Percentiles rank a stretch among this genome's conserved stretches.
phyloP scores from a whole-genome alignment of 2,113 vertebrate genomes.

The Gymnogyps californianus region DNA sequence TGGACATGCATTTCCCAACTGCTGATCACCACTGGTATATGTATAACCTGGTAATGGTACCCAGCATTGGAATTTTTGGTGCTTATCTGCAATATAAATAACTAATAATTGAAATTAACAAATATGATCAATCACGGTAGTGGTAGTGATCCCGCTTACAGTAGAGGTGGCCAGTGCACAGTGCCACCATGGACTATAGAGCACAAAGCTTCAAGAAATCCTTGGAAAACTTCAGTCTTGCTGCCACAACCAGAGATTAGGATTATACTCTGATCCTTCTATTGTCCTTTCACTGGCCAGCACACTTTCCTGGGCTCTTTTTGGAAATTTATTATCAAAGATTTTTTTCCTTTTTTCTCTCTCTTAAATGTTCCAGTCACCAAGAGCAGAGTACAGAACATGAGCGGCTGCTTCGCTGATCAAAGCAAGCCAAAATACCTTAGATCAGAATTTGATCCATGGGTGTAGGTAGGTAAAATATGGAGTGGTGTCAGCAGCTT shows the following conservation, averaged over 20 bases:
- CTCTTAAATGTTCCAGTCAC: not conserved
- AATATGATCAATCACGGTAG: not conserved
- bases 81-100: not conserved
- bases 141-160: not conserved
- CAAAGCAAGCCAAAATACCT: not conserved
- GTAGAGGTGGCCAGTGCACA: not conserved
- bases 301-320: not conserved
- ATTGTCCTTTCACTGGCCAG: not conserved
- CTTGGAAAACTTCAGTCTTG: not conserved
- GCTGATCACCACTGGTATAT: no score
- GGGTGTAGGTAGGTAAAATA: not conserved
- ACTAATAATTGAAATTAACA: not conserved
- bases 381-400: not conserved
- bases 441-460: not conserved
- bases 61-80: not conserved
- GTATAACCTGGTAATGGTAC: rapidly evolving
- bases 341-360: not conserved
- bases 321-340: not conserved
- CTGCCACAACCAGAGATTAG: not conserved
- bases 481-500: not conserved
- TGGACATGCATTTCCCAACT: not conserved
- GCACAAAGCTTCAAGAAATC: not conserved
- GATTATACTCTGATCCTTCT: not conserved
- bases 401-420: not conserved
- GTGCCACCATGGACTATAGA: not conserved